Percentiles rank a stretch among this genome's conserved stretches.
phyloP scores from a whole-genome alignment of 2,888 invertebrate genomes.

The Pherbina coryleti region DNA sequence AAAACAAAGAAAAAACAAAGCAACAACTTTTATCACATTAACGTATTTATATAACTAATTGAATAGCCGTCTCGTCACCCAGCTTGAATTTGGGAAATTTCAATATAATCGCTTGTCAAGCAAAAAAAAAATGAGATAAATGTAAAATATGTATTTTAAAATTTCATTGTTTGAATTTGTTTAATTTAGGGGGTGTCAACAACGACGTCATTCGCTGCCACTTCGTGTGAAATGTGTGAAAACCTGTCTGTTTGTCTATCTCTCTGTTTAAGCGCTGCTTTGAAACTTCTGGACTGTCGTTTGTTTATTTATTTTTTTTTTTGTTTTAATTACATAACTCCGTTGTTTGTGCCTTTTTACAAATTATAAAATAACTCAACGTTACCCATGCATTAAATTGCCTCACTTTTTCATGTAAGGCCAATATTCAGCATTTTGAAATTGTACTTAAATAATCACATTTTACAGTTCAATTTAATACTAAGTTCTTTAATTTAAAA shows the following conservation, averaged over 20 bases:
- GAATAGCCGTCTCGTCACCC: no score
- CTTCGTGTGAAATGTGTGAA: neutral
- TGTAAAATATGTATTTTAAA: neutral
- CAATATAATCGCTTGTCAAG: neutral
- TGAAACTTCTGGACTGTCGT: neutral
- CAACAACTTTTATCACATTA: no score
- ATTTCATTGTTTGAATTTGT: neutral
- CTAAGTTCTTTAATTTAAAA: neutral
- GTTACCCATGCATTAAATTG: slow-evolving; percentile 27
- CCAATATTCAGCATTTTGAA: neutral
- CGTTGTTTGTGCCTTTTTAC: neutral
- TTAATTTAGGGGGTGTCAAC: slow-evolving; percentile 18
- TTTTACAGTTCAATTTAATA: neutral
- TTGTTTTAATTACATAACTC: neutral
- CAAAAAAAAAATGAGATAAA: slow-evolving; percentile 29
- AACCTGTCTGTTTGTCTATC: neutral
- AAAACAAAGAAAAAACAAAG: no score
- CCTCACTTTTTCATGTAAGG: neutral
- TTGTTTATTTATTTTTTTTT: neutral
- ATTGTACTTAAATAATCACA: neutral
- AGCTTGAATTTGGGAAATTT: neutral
- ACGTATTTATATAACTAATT: no score
- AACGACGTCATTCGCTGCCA: neutral
- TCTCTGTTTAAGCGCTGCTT: neutral
- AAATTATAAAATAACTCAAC: slow-evolving; percentile 31